Evolutionary conservation across 2,888 invertebrate genomes (phyloP), one percentile per base, ranked within the genome.

Genomic region (Elysia crispata): DNA sequence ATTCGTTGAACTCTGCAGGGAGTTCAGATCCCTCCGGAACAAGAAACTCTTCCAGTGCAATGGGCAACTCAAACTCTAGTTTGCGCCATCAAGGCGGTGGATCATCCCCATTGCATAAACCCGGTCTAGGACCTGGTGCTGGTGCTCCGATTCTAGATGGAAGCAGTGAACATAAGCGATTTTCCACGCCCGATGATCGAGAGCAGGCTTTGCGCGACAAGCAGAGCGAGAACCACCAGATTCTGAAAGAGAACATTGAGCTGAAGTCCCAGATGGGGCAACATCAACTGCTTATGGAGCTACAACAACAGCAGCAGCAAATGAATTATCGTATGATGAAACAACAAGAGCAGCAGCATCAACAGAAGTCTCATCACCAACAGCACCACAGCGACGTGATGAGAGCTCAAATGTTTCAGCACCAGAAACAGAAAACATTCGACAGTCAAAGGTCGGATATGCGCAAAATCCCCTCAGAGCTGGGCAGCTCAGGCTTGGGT

Each of bases 251-350:
- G 84, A 92, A 91, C 82, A 90, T 92, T 76, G 91, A 91, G 81
- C 83, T 92, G 60, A 92, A 92, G 85, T 85, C 89, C 75, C 91
- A 92, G 84, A 92, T 92, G 91, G 91, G 91, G 60, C 66, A 78
- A 1, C 76, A 76, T n/a, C 49, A 67, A 30, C 88, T 88, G 23
- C 89, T 90, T 73, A 88, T 90, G 86, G 89, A 95, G 86, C 94
- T 95, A 72, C 96, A 95, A 90, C 96, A 95, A 90, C 94, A 94
- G 80, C 91, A 93, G 54, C 77, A 86, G 78, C 75, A 79, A 8
- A 76, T 66, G 50, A 72, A 82, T 31, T 72, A 82, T 49, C 77
- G 80, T 1, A 31, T 76, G 23, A 33, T 75, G 62, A 69, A 86
- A 18, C 66, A 66, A 28, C 66, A 66, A 66, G 23, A 66, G 25